Conservation (phyloP, 2,113 vertebrate species). For the Corvus hawaiiensis region DNA sequence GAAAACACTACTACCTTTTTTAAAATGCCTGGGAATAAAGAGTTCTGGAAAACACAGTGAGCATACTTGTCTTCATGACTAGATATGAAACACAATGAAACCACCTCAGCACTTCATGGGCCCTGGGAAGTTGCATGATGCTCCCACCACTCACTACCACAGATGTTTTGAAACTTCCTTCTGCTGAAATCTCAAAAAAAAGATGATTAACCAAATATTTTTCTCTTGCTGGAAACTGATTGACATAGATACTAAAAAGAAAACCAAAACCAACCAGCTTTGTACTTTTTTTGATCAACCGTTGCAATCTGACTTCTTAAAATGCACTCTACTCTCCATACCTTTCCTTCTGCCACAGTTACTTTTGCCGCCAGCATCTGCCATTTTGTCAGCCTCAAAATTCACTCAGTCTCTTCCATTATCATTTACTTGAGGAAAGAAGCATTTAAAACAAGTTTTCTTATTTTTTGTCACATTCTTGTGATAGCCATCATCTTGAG, state of each 20-base stretch:
- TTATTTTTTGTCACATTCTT: neutral
- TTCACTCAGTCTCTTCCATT: neutral
- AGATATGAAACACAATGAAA: neutral
- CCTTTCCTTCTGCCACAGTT: neutral
- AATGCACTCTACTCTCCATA: neutral
- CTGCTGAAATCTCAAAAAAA: neutral
- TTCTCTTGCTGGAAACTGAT: neutral
- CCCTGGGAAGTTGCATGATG: neutral
- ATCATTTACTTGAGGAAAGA: neutral
- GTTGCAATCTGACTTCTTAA: neutral
- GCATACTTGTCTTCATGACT: fast-evolving
- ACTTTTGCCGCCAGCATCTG: neutral
- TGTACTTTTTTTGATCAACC: neutral
- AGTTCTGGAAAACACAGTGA: neutral
- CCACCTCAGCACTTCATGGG: neutral
- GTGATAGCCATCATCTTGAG: neutral
- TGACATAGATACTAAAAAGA: fast-evolving
- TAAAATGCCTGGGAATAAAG: neutral
- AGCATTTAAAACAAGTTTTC: neutral
- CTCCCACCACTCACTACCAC: neutral
- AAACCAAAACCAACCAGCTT: neutral
- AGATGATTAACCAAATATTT: neutral
- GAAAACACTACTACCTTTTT: neutral
- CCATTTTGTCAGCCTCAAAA: neutral
- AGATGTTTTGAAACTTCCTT: neutral